Conservation (phyloP, 2,797 vertebrate species). For the Pseudochirops corinnae region DNA sequence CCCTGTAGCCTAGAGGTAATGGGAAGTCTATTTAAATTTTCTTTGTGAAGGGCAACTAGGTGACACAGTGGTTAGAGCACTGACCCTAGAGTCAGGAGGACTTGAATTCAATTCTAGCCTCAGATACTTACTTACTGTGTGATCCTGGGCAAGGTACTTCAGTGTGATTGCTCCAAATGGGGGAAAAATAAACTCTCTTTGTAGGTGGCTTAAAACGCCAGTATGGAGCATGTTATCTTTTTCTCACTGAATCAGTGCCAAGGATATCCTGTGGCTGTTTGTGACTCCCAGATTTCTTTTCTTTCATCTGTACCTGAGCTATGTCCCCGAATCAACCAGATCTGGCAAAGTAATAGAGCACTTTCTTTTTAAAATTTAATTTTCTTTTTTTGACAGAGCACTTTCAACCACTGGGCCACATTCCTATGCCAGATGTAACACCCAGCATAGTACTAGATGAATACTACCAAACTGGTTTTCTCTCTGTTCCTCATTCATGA, state of each 20-base stretch:
- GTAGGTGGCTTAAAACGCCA: not conserved
- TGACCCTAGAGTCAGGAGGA: too few relatives aligned
- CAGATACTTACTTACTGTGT: too few relatives aligned
- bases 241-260: not conserved
- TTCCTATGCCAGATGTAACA: not conserved
- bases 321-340: not conserved
- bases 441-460: not conserved
- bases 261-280: not conserved
- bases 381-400: not conserved
- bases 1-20: not conserved
- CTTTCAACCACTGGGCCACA: not conserved
- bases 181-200: not conserved
- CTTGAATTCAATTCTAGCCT: too few relatives aligned
- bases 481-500: not conserved
- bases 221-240: not conserved
- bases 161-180: too few relatives aligned
- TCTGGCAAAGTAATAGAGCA: not conserved
- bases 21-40: not conserved
- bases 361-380: too few relatives aligned
- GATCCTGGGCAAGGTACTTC: too few relatives aligned
- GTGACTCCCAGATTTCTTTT: not conserved
- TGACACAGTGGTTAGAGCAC: too few relatives aligned
- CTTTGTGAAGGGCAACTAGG: not conserved
- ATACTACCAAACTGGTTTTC: not conserved
- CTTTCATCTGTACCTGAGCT: not conserved